Percentiles rank a stretch among this genome's conserved stretches.
Conservation (phyloP, 2,888 invertebrate species). For the Dromius quadrimaculatus region DNA sequence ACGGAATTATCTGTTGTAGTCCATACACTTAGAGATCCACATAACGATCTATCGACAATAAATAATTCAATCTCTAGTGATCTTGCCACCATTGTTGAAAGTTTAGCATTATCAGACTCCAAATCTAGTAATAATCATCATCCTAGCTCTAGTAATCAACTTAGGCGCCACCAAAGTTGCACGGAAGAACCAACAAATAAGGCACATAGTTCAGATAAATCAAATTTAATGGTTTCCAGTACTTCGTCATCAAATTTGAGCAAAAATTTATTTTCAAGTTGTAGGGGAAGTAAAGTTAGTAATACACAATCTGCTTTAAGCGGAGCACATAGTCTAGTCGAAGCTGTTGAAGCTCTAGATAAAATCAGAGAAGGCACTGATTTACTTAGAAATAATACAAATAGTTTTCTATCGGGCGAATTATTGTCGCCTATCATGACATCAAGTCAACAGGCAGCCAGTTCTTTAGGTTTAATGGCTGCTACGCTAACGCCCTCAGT, state of each 20-base stretch:
- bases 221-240: slow-evolving; percentile 59
- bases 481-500: slow-evolving; percentile 64
- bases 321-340: slow-evolving; percentile 66
- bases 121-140: slow-evolving; percentile 59
- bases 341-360: slow-evolving; percentile 75
- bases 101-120: slow-evolving; percentile 76
- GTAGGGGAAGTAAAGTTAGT: slow-evolving; percentile 61
- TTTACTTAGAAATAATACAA: slow-evolving; percentile 82
- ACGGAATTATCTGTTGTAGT: slow-evolving; percentile 71
- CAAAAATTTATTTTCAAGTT: slow-evolving; percentile 60
- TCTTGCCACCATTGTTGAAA: slow-evolving; percentile 89
- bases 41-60: slow-evolving; percentile 77
- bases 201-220: slow-evolving; percentile 60
- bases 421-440: slow-evolving; percentile 60
- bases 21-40: slow-evolving; percentile 73
- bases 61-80: slow-evolving; percentile 79
- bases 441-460: slow-evolving; percentile 60
- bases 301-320: slow-evolving; percentile 62
- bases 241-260: slow-evolving; percentile 62
- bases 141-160: slow-evolving; percentile 55
- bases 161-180: slow-evolving; percentile 63
- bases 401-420: slow-evolving; percentile 81
- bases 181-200: slow-evolving; percentile 69
- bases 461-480: slow-evolving; percentile 57
- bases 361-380: slow-evolving; percentile 78